These are phyloP conservation scores for Drosophila neocordata DNA, from an alignment of 1,140 invertebrate genomes.

Conservation along the genomic window DNA sequence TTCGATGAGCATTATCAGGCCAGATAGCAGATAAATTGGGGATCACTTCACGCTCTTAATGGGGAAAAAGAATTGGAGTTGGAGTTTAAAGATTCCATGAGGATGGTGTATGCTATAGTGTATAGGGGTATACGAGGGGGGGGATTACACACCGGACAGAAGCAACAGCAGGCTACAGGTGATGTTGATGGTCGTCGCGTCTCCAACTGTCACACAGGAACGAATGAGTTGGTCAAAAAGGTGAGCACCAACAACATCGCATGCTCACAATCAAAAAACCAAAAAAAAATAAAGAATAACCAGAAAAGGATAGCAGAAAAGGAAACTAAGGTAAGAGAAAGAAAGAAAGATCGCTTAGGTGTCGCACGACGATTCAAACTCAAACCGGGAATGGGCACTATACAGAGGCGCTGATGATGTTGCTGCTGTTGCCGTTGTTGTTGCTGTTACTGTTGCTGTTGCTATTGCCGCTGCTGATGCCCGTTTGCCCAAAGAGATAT, in stretches of 20 bases:
- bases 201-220: constrained; percentile 49
- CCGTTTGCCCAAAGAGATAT: constrained; percentile 80
- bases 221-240: constrained; percentile 73
- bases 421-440: constrained; percentile 38
- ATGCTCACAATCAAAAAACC: constrained; percentile 73
- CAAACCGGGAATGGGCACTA: neutral
- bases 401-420: constrained; percentile 20
- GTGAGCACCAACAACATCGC: constrained; percentile 81
- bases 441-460: constrained; percentile 34
- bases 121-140: neutral
- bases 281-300: constrained; percentile 28
- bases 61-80: constrained; percentile 41
- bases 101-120: neutral
- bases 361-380: constrained; percentile 24
- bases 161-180: constrained; percentile 57
- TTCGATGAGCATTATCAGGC: constrained; percentile 82
- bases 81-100: neutral
- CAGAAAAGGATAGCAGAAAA: neutral
- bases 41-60: constrained; percentile 83
- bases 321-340: constrained; percentile 20
- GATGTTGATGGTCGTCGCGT: constrained; percentile 32
- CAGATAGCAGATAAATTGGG: constrained; percentile 82
- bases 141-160: constrained; percentile 39
- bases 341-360: constrained; percentile 37
- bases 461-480: constrained; percentile 27